Base-by-base conservation (phyloP, 2,888 invertebrate genomes). In the Heteropelma amictum region DNA sequence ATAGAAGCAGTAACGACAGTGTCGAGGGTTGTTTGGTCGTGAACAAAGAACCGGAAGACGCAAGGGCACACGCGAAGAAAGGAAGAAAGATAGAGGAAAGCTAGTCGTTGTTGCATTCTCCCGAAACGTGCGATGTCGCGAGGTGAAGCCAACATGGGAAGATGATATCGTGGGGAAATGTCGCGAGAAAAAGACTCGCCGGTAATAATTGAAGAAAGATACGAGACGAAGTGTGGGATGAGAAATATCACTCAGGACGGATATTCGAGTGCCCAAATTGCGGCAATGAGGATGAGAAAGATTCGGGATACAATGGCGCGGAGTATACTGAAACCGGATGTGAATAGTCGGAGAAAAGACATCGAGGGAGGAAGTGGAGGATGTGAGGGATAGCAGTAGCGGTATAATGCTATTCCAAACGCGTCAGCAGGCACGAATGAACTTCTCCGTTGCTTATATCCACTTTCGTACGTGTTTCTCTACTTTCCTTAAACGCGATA, bases 381-480 rank as follows among this genome's bases (percentile, higher is more conserved):
- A 54, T 61, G 23, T 49, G 72, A 75, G 58, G 69, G 42, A 23
- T 45, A n/a, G n/a, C n/a, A n/a, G 54, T 49, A 73, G 35, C 69
- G 28, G 47, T 72, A 78, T 84, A 87, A 88, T 88, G 81, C 87
- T 85, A 89, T 89, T 89, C 88, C 82, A 81, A 76, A 76, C 84
- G 87, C 86, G 87, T 88, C 85, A 85, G 82, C 81, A 77, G 81
- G 71, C 68, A 83, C 83, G 85, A 86, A 86, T 85, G 86, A 88
- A 88, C 85, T 88, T 88, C 82, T 78, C 78, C 78, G 83, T 85
- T 86, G 86, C 85, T 87, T 87, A 80, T 87, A 80, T 87, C 87
- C 85, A 87, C 85, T 87, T 88, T 88, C 83, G 86, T 88, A 88
- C 88, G 88, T 88, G 88, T 85, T 81, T 76, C 76, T 68, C 76